Evolutionary conservation across 2,888 invertebrate genomes (phyloP).

Genomic region (Osedax fenrisi): DNA sequence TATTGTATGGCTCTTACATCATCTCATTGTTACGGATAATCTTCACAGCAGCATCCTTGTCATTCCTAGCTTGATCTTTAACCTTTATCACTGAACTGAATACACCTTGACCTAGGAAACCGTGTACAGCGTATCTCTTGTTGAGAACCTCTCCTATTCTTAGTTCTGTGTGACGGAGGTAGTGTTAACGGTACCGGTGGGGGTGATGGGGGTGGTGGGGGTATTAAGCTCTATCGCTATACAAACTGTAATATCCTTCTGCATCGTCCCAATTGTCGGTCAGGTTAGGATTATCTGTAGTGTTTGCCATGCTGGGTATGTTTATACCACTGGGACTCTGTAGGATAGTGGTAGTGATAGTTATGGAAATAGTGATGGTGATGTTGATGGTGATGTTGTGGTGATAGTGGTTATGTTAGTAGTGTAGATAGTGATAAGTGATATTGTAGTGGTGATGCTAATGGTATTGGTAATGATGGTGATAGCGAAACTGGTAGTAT

Average conservation of each 20-base stretch:
- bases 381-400: neutral
- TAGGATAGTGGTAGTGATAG: constrained; percentile 21
- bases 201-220: neutral
- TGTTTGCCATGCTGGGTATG: constrained; percentile 36
- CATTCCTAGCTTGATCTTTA: constrained; percentile 73
- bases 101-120: constrained; percentile 95
- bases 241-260: constrained; percentile 83
- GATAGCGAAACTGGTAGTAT: neutral
- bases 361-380: neutral
- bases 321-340: constrained; percentile 43
- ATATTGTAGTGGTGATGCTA: neutral
- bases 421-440: neutral
- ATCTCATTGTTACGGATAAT: constrained; percentile 97
- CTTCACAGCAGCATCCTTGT: constrained; percentile 85
- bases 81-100: constrained; percentile 93
- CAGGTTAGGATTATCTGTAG: constrained; percentile 71
- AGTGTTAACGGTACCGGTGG: neutral
- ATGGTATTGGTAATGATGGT: neutral
- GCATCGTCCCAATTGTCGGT: constrained; percentile 99
- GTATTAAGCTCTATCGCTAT: neutral
- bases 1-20: constrained; percentile 77
- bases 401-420: neutral
- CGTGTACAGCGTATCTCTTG: constrained; percentile 78
- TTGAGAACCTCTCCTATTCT: constrained; percentile 86
- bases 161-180: constrained; percentile 55